Conservation (phyloP, 2,888 invertebrate genomes). For the Leptopilina drosophilae region DNA sequence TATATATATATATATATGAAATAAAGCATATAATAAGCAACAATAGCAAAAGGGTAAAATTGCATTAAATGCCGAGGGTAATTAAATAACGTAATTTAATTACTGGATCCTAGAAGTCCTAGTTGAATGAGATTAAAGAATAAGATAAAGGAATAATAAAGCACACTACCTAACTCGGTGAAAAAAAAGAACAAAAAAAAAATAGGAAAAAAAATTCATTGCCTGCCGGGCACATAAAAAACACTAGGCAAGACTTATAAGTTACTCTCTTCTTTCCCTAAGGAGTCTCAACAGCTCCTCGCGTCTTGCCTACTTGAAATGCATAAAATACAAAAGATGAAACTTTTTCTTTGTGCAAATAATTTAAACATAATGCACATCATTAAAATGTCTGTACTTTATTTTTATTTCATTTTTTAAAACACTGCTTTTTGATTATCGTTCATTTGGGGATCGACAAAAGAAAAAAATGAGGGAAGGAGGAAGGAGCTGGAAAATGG, state of each 20-base stretch:
- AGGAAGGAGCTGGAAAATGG: no score
- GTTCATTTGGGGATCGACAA: background rate
- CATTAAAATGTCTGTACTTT: conserved; percentile 11
- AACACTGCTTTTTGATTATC: background rate
- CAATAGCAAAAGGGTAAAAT: background rate
- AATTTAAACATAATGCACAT: background rate
- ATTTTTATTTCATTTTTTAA: background rate
- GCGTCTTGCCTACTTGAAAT: conserved; percentile 20
- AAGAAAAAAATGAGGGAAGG: background rate
- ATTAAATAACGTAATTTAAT: conserved; percentile 31
- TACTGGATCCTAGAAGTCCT: background rate
- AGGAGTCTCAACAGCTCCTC: conserved; percentile 7
- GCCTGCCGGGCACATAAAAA: conserved; percentile 15
- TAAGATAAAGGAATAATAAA: conserved; percentile 26
- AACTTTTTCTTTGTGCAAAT: background rate
- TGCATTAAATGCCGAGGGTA: background rate
- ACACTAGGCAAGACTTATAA: conserved; percentile 32
- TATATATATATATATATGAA: no score
- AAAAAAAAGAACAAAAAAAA: no score
- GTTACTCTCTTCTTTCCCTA: conserved; percentile 18
- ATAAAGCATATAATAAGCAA: no score
- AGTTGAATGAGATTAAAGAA: conserved; percentile 15
- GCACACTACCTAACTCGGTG: conserved; percentile 6
- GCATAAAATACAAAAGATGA: conserved; percentile 5
- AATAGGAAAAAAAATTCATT: background rate